Percentiles rank a stretch among this genome's conserved stretches.
These are phyloP conservation scores for Thecophora atra DNA, from an alignment of 2,888 invertebrate species.

Conservation along the genomic window DNA sequence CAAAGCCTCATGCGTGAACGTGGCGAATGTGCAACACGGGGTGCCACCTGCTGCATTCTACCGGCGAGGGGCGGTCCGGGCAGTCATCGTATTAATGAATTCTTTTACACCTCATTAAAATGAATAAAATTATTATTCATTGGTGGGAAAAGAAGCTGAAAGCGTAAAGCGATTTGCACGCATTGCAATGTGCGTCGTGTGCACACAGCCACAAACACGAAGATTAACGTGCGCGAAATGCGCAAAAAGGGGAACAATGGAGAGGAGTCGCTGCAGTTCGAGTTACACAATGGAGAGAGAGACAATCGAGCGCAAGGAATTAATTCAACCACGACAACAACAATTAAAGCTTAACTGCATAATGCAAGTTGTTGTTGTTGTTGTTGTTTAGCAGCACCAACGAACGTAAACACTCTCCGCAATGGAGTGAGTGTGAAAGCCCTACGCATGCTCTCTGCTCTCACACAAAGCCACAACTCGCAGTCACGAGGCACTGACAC, in stretches of 20 bases:
- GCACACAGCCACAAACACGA: conserved; percentile 6
- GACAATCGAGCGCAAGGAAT: neutral
- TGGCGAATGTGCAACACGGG: too few relatives aligned
- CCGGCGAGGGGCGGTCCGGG: neutral
- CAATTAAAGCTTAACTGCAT: neutral
- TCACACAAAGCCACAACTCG: neutral
- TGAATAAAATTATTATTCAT: too few relatives aligned
- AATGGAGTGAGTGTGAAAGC: too few relatives aligned
- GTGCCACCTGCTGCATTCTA: neutral
- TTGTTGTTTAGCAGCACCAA: neutral
- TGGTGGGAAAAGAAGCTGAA: too few relatives aligned
- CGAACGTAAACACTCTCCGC: neutral
- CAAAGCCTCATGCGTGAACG: neutral
- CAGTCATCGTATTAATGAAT: conserved; percentile 17
- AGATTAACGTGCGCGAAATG: neutral
- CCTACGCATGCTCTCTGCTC: too few relatives aligned
- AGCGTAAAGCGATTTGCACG: neutral
- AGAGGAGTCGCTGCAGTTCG: conserved; percentile 5
- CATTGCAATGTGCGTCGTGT: neutral
- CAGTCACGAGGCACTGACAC: neutral
- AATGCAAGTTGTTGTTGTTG: conserved; percentile 6
- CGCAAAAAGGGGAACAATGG: conserved; percentile 30
- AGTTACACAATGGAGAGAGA: neutral
- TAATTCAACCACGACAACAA: conserved; percentile 3
- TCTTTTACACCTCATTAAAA: conserved; percentile 37